Base-by-base conservation (phyloP, 2,113 vertebrate genomes). In the Chroicocephalus ridibundus region DNA sequence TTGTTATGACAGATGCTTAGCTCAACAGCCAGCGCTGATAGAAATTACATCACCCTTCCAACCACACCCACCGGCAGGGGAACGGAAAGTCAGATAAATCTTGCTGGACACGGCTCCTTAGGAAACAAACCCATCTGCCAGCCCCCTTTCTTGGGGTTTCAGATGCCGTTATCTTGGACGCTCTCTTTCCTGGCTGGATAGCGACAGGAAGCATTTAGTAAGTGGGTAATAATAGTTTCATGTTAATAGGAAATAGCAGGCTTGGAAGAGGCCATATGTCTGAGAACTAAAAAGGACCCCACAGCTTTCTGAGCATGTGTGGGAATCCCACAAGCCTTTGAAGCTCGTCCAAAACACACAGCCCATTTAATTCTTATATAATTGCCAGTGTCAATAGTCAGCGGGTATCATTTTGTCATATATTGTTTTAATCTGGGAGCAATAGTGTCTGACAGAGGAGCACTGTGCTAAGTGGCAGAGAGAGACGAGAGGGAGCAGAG, bases 381-480 rank as follows among this genome's bases (percentile, higher is more conserved):
- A 97, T 98, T 96, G 86, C 86, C 91, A 94, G 95, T 65, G 92
- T 96, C 97, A 97, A 98, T 97, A 86, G 97, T 91, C 96, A 77
- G 95, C 61, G 24, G 91, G 97, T 95, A 96, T 96, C 91, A 68
- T 93, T 96, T 90, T 97, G 98, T 98, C 91, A 93, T 98, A 96
- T 98, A 97, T 98, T 98, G 97, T 98, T 98, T 98, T 98, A 98
- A 98, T 98, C 97, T 97, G 97, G 97, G 97, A 98, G 97, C 93
- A 91, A 88, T 69, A 92, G 94, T n/a, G 96, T 96, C 96, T 97
- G 97, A 96, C 97, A 77, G 89, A 62, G 84, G 26, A 86, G 62
- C 65, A 19, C 72, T 62, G 27, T 24, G 83, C 40, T 49, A 58
- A 90, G 70, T 22, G 70, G 47, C 42, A 25, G 82, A 38, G 70